Base-by-base conservation (phyloP, 2,113 vertebrate species). In the Takifugu flavidus region DNA sequence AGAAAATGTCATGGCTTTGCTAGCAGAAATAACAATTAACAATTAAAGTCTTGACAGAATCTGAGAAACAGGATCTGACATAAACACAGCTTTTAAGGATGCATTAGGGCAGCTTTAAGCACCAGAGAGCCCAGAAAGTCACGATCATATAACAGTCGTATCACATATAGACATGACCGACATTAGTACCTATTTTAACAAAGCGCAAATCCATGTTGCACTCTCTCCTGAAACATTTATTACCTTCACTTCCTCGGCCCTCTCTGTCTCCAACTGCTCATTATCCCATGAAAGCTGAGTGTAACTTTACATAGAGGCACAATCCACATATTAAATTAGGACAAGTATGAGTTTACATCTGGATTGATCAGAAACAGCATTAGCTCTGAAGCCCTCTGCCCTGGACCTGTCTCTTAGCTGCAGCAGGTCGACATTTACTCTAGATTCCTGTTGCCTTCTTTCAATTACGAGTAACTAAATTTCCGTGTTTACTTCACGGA, bases 381-480 rank as follows among this genome's bases (percentile, higher is more conserved):
- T 56, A 60, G 43, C 62, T 49, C 56, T 82, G 27, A 49, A 7
- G 39, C 34, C 39, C 53, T 51, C 45, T 49, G 14, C 20, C 8
- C 13, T 42, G 13, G 29, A 14, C 44, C 14, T 47, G 28, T 53
- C 11, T 27, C 8, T 47, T 28, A 44, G 25, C 50, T 61, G 54
- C 49, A 49, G 39, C 53, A 60, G 51, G 62, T 71, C 67, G 53
- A 55, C 29, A 20, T 69, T 70, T 62, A 13, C 25, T 27, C 44
- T 67, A 65, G 60, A n/a, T 47, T 47, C 45, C 45, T n/a, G 2
- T 25, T 54, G 46, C 56, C 52, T 20, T 75, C 65, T 70, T 49
- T 51, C 64, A 77, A 77, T 79, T 54, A 68, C 13, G 62, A 65
- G 61, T 64, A 83, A 85, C 70, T 14, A 25, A 82, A 83, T 79